Evolutionary conservation across 2,113 vertebrate genomes (phyloP).

Genomic region (Sterna hirundo): DNA sequence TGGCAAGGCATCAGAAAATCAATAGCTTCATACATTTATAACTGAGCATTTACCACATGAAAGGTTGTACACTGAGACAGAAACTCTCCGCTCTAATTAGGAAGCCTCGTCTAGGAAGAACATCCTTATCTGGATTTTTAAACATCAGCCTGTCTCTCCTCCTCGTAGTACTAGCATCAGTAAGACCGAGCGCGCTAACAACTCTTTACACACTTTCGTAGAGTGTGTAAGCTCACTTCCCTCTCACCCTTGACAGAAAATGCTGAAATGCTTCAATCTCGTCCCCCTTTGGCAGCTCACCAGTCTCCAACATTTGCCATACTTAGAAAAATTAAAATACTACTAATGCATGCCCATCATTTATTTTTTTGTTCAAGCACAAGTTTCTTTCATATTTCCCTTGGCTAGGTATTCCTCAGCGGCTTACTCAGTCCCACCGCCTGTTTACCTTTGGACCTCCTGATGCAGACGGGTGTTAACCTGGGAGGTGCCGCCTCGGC

Average conservation of each 20-base stretch:
- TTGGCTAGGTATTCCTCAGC: neutral
- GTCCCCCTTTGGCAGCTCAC: neutral
- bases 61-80: slow-evolving; percentile 14
- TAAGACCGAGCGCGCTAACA: fast-evolving
- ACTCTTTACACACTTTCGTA: neutral
- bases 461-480: neutral
- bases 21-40: slow-evolving; percentile 38
- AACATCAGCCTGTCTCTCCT: neutral
- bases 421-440: fast-evolving
- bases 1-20: slow-evolving; percentile 47
- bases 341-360: fast-evolving
- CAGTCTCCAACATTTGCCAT: neutral
- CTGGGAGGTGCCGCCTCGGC: neutral
- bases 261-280: neutral
- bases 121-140: neutral
- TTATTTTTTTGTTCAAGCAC: neutral
- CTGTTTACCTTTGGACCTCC: neutral
- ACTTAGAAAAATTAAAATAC: too few relatives aligned
- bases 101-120: neutral
- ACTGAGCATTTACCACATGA: slow-evolving; percentile 34
- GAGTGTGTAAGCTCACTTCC: neutral
- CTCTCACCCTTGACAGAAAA: neutral
- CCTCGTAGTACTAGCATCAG: fast-evolving
- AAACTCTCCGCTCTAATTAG: slow-evolving; percentile 10
- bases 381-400: neutral